Percentiles rank a stretch among this genome's conserved stretches.
phyloP scores from a whole-genome alignment of 2,113 vertebrate species.

The Zosterops borbonicus region DNA sequence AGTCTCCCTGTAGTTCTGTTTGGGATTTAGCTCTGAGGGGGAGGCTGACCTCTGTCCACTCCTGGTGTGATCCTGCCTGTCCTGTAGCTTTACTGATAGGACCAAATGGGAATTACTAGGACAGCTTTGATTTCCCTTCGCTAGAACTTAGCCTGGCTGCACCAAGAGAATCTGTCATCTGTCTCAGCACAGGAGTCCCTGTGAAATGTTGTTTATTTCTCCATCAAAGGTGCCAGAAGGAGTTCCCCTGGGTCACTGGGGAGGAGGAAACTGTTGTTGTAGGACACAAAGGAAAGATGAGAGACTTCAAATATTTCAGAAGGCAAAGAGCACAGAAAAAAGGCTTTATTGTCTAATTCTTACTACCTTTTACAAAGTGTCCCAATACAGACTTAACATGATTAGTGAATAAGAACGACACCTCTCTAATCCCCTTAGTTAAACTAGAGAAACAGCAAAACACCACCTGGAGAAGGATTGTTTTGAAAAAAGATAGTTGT shows the following conservation, averaged over 20 bases:
- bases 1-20: background rate
- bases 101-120: rapidly evolving
- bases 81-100: background rate
- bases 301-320: too few species aligned
- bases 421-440: too few species aligned
- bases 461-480: too few species aligned
- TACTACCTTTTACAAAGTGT: too few species aligned
- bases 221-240: background rate
- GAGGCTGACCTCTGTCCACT: background rate
- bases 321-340: too few species aligned
- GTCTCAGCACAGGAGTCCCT: background rate
- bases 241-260: background rate
- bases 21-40: background rate
- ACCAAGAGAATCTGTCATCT: background rate
- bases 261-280: background rate
- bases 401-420: too few species aligned
- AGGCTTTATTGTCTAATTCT: too few species aligned
- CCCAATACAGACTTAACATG: too few species aligned
- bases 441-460: too few species aligned
- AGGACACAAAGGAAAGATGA: too few species aligned
- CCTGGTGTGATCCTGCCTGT: background rate
- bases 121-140: background rate
- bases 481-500: too few species aligned
- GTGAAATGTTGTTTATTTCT: background rate
- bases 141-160: background rate